Percentiles rank a stretch among this genome's conserved stretches.
Conservation (phyloP, 2,888 invertebrate species). For the Crocallis elinguaria region DNA sequence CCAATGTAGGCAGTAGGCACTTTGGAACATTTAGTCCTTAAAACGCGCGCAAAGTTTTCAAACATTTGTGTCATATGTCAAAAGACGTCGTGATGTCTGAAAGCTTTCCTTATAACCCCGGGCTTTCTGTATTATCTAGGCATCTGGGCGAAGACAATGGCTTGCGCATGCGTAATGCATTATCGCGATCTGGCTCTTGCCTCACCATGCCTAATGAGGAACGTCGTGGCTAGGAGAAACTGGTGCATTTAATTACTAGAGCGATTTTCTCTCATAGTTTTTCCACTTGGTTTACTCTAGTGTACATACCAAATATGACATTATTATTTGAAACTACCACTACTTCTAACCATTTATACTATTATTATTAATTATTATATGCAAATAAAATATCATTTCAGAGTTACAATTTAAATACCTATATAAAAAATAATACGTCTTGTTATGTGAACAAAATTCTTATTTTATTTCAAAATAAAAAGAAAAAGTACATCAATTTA, state of each 20-base stretch:
- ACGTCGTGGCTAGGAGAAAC: conserved; percentile 32
- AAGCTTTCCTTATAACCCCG: conserved; percentile 33
- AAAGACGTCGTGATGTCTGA: conserved; percentile 20
- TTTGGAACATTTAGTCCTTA: background rate
- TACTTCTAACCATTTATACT: background rate
- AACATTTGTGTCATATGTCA: background rate
- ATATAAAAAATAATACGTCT: no score
- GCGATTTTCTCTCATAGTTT: background rate
- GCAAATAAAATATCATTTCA: no score
- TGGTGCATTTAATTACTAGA: conserved; percentile 5
- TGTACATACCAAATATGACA: background rate
- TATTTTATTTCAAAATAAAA: no score
- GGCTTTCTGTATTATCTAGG: conserved; percentile 50
- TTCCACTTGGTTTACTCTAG: background rate
- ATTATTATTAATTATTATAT: no score
- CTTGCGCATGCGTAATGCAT: conserved; percentile 80
- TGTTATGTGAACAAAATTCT: no score
- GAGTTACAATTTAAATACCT: no score
- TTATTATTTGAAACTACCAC: background rate
- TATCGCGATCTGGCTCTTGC: conserved; percentile 78
- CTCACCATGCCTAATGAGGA: conserved; percentile 81
- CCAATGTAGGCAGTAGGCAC: no score
- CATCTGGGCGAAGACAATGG: conserved; percentile 76
- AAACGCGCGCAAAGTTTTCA: background rate
- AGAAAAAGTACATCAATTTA: no score